Evolutionary conservation across 2,888 invertebrate genomes (phyloP).

Genomic region (Drosophila ezoana): DNA sequence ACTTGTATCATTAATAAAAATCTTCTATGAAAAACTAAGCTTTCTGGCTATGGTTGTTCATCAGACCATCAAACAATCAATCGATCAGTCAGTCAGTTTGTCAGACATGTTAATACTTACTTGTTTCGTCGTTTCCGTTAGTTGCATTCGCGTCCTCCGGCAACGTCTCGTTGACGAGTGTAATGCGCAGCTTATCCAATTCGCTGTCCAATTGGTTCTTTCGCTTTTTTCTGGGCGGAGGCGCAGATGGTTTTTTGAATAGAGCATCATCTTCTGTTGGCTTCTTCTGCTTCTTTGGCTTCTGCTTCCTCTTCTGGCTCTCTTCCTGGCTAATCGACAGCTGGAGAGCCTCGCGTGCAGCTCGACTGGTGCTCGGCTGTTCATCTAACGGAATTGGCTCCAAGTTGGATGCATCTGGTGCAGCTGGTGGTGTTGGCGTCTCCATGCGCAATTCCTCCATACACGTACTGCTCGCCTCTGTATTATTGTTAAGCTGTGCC

Average conservation of each 20-base stretch:
- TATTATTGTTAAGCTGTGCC: neutral
- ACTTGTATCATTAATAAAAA: no score
- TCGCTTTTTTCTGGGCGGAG: conserved; percentile 18
- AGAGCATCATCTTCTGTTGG: conserved; percentile 8
- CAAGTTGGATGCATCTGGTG: neutral
- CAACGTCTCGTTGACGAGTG: neutral
- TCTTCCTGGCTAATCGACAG: neutral
- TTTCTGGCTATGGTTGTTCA: neutral
- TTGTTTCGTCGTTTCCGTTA: neutral
- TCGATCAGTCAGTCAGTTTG: neutral
- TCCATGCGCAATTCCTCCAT: conserved; percentile 30
- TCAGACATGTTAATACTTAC: conserved; percentile 19
- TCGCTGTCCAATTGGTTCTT: neutral
- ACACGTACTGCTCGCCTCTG: neutral
- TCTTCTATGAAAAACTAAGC: neutral
- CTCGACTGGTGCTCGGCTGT: conserved; percentile 43
- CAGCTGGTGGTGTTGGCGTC: conserved; percentile 3
- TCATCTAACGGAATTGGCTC: neutral
- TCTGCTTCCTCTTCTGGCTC: neutral
- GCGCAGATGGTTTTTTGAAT: conserved; percentile 54
- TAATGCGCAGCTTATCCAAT: neutral
- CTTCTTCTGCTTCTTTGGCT: neutral
- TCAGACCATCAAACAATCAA: neutral
- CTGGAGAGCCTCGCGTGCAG: conserved; percentile 18
- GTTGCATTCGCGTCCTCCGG: neutral